Evolutionary conservation across 2,797 vertebrate genomes (phyloP).

Genomic region (Heterohyrax brucei): DNA sequence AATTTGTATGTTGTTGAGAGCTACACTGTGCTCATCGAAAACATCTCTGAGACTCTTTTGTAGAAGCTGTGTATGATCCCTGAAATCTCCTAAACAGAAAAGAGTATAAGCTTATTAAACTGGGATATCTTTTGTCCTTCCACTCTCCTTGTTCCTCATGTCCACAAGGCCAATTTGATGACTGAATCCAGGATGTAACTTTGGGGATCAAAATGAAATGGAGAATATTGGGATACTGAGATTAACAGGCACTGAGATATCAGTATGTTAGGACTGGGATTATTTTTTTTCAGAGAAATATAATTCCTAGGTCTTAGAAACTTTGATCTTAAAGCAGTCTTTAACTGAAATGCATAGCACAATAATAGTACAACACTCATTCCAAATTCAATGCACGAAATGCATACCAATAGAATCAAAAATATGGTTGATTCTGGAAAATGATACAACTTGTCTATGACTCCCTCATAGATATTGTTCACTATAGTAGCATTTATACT

Average conservation of each 20-base stretch:
- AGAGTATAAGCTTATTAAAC: neutral
- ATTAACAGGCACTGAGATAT: neutral
- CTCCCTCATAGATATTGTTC: neutral
- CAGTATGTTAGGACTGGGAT: neutral
- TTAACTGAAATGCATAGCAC: neutral
- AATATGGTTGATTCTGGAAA: neutral
- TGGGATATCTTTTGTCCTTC: neutral
- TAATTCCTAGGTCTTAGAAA: neutral
- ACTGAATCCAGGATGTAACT: neutral
- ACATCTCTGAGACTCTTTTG: conserved; percentile 37
- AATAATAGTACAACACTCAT: neutral
- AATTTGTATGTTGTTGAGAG: neutral
- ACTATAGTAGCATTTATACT: neutral
- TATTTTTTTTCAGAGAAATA: neutral
- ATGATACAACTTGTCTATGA: neutral
- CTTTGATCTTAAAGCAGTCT: neutral
- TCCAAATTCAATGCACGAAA: neutral
- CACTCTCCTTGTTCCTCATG: neutral
- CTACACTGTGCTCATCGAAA: neutral
- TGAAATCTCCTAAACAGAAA: neutral
- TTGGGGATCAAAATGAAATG: neutral
- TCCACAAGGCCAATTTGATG: neutral
- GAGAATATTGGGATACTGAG: neutral
- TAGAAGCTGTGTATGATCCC: neutral
- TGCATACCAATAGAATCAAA: neutral